Conservation (phyloP, 35 echinoderm and acorn worm species). For the Lytechinus pictus region DNA sequence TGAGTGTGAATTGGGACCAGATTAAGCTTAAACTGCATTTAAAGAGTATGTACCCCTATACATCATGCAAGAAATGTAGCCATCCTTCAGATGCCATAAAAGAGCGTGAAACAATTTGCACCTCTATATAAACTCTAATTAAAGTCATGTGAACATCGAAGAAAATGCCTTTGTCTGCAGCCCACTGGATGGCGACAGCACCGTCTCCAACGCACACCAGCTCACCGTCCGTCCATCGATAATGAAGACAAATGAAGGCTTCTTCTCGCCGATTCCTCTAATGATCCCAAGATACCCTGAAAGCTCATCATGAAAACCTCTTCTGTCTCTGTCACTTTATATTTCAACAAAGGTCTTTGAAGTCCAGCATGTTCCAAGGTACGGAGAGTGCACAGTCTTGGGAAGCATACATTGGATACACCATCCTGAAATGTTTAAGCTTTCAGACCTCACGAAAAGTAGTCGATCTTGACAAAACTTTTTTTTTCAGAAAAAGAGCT, state of each 20-base stretch:
- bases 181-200: background rate
- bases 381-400: background rate
- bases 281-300: background rate
- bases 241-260: background rate
- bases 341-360: background rate
- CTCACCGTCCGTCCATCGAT: background rate
- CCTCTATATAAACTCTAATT: background rate
- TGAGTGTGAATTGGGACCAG: too few relatives aligned
- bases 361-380: background rate
- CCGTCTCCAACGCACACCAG: background rate
- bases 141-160: background rate
- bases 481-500: background rate
- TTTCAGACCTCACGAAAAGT: background rate
- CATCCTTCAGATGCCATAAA: background rate
- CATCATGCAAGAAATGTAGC: background rate
- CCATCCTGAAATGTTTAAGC: background rate
- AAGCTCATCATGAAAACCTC: conserved; percentile 11
- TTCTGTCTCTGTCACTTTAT: conserved; percentile 19
- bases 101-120: background rate
- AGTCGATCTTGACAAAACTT: background rate
- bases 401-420: background rate
- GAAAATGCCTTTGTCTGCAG: background rate
- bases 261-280: background rate
- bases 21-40: too few relatives aligned
- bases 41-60: too few relatives aligned